Evolutionary conservation across 2,113 vertebrate genomes (phyloP).

Genomic region (Perca flavescens): DNA sequence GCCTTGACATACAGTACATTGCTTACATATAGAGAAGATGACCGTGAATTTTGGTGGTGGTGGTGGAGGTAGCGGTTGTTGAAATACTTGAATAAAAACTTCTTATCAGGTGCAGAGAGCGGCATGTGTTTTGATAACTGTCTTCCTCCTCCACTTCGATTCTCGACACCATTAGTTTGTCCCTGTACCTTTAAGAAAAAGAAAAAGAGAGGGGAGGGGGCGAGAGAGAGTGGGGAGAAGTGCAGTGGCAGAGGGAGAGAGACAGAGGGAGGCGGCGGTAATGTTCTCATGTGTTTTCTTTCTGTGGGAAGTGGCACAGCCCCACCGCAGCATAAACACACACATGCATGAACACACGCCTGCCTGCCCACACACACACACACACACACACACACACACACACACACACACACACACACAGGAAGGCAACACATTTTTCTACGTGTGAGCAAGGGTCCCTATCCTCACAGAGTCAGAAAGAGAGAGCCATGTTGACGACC

Average conservation of each 20-base stretch:
- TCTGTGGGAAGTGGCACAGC: constrained; percentile 70
- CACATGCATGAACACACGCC: constrained; percentile 47
- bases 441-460: constrained; percentile 49
- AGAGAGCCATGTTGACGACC: constrained; percentile 43
- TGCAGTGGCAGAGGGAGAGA: constrained; percentile 38
- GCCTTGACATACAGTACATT: not conserved
- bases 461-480: constrained; percentile 49
- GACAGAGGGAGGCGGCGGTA: constrained; percentile 42
- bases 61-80: no score
- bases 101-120: not conserved
- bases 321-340: constrained; percentile 56
- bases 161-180: not conserved
- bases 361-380: constrained; percentile 7
- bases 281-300: constrained; percentile 75
- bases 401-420: constrained; percentile 24
- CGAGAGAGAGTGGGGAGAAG: constrained; percentile 47
- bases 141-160: not conserved
- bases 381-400: constrained; percentile 23
- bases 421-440: constrained; percentile 44
- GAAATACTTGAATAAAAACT: not conserved
- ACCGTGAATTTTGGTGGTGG: not conserved
- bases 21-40: not conserved
- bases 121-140: constrained; percentile 21
- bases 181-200: constrained; percentile 71
- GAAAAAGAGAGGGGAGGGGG: constrained; percentile 22